Percentiles rank a stretch among this genome's conserved stretches.
Conservation (phyloP, 2,888 invertebrate genomes). For the Xestia c-nigrum region DNA sequence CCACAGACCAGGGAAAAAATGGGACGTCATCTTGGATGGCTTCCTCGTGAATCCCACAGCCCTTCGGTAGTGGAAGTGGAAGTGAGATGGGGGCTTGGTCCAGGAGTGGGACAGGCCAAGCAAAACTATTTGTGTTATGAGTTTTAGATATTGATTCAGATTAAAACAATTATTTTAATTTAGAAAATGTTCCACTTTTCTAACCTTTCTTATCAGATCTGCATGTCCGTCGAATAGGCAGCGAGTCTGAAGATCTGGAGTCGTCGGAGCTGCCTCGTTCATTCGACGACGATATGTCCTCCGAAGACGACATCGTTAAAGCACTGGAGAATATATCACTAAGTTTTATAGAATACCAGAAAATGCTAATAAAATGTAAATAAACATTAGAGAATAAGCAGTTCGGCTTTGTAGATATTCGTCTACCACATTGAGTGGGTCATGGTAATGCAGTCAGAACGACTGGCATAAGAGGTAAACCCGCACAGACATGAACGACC, state of each 20-base stretch:
- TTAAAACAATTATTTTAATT: not conserved
- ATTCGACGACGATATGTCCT: slow-evolving; percentile 86
- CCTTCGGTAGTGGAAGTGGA: not conserved
- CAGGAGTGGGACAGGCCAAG: not conserved
- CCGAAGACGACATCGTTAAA: slow-evolving; percentile 84
- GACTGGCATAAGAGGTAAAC: too few relatives aligned
- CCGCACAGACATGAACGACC: too few relatives aligned
- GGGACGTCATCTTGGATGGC: not conserved
- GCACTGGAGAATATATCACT: slow-evolving; percentile 7
- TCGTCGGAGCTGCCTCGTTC: slow-evolving; percentile 79
- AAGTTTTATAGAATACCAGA: not conserved
- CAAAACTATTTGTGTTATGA: not conserved
- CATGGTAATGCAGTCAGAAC: not conserved
- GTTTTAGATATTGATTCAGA: not conserved
- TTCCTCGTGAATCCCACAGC: not conserved
- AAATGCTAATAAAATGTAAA: not conserved
- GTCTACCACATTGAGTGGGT: not conserved
- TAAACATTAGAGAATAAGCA: not conserved
- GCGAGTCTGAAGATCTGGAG: slow-evolving; percentile 82
- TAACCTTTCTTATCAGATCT: slow-evolving; percentile 83
- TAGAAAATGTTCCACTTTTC: not conserved
- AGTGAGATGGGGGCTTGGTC: not conserved
- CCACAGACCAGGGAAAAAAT: not conserved
- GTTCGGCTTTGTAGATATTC: not conserved
- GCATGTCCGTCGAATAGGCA: slow-evolving; percentile 82